These are phyloP conservation scores for Protula sp. DNA, from an alignment of 2,888 invertebrate species.

Conservation along the genomic window DNA sequence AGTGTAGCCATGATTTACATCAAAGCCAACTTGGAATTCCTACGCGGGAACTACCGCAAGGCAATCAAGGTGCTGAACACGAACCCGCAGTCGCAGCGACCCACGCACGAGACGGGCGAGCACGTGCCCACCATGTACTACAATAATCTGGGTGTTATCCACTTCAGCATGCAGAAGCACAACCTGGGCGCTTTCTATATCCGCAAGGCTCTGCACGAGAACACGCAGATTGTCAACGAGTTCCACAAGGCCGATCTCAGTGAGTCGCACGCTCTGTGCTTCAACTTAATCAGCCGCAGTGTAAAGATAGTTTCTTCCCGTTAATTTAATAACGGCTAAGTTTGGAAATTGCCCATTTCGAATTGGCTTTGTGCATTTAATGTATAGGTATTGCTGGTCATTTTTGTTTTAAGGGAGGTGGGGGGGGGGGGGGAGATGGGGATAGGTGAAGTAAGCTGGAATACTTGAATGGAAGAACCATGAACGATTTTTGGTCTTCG, in stretches of 20 bases:
- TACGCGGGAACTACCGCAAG: constrained; percentile 63
- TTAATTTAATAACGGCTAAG: too few relatives aligned
- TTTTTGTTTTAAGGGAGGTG: too few relatives aligned
- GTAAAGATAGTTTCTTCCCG: too few relatives aligned
- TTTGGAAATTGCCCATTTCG: too few relatives aligned
- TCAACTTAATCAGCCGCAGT: too few relatives aligned
- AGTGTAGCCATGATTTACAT: constrained; percentile 59
- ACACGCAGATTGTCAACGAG: background rate
- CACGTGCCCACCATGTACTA: constrained; percentile 63
- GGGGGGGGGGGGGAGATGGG: too few relatives aligned
- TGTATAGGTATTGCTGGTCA: too few relatives aligned
- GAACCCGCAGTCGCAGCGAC: constrained; percentile 24
- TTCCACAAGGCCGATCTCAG: background rate
- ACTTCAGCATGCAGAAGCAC: constrained; percentile 71
- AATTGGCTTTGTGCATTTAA: too few relatives aligned
- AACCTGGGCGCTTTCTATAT: constrained; percentile 75
- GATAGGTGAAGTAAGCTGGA: too few relatives aligned
- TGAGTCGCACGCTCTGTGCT: constrained; percentile 2
- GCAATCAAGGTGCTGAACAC: constrained; percentile 60
- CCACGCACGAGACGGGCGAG: constrained; percentile 44
- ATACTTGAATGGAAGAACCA: too few relatives aligned
- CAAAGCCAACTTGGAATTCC: constrained; percentile 64
- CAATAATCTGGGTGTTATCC: constrained; percentile 77
- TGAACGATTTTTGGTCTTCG: too few relatives aligned
- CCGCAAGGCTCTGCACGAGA: constrained; percentile 70